A percentile compares a stretch with the other conserved stretches of the same genome.
Evolutionary conservation across 2,797 vertebrate species (phyloP).

Genomic region (Thripadectes ignobilis): DNA sequence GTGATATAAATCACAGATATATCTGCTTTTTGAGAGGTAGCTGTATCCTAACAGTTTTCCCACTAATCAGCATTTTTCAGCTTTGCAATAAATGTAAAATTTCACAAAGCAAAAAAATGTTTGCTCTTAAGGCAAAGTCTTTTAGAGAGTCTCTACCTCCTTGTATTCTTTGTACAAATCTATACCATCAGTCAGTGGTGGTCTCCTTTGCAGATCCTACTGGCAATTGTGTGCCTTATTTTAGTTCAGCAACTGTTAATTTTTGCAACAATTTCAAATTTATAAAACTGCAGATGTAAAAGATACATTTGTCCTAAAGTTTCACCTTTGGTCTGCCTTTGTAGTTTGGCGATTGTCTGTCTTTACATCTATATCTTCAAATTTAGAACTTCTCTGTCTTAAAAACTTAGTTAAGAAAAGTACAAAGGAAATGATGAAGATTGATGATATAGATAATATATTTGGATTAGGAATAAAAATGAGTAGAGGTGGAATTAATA

Average conservation of each 20-base stretch:
- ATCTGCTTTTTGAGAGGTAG: background rate
- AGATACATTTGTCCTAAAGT: conserved; percentile 41
- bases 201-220: background rate
- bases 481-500: background rate
- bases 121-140: background rate
- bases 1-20: conserved; percentile 5
- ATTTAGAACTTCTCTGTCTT: background rate
- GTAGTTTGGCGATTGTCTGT: background rate
- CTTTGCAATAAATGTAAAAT: background rate
- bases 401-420: background rate
- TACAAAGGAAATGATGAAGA: background rate
- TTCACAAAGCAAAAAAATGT: background rate
- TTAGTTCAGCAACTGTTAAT: background rate
- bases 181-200: background rate
- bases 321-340: background rate
- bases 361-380: background rate
- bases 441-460: background rate
- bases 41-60: background rate
- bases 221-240: background rate
- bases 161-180: conserved; percentile 16
- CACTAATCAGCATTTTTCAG: background rate
- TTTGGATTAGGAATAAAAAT: background rate
- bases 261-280: background rate
- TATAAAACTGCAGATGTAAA: conserved; percentile 25
- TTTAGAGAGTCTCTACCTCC: background rate